A percentile compares a stretch with the other conserved stretches of the same genome.
These are phyloP conservation scores for Biston stratarius DNA, from an alignment of 2,888 invertebrate genomes.

Conservation along the genomic window DNA sequence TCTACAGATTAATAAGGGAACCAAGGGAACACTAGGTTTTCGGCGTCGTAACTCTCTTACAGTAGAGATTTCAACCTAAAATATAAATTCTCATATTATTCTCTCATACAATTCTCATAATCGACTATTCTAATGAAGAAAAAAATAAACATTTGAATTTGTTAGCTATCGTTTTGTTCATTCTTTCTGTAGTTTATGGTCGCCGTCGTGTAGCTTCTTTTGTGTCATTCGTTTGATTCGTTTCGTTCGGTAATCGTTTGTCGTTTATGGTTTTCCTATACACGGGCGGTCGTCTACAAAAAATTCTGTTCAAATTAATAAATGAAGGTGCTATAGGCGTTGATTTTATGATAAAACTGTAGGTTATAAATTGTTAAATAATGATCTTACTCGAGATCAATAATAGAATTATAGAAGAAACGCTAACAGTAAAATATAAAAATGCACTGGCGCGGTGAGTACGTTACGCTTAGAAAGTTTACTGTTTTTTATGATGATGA, in stretches of 20 bases:
- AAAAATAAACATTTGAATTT: too few species aligned
- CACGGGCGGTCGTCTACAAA: conserved; percentile 80
- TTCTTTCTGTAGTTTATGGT: conserved; percentile 31
- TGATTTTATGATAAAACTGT: conserved; percentile 84
- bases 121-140: too few species aligned
- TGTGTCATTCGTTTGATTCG: conserved; percentile 13
- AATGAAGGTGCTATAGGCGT: conserved; percentile 86
- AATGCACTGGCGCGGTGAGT: conserved; percentile 98
- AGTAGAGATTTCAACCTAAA: conserved; percentile 1
- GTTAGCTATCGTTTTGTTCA: conserved; percentile 1
- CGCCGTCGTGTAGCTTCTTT: conserved; percentile 3
- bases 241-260: conserved; percentile 57
- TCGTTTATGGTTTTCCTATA: conserved; percentile 74
- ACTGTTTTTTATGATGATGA: conserved; percentile 71
- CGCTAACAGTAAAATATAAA: conserved; percentile 97
- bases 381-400: conserved; percentile 99
- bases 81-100: neutral
- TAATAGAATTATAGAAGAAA: conserved; percentile 99
- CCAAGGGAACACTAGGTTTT: too few species aligned
- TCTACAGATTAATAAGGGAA: conserved; percentile 19
- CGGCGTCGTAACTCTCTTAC: neutral
- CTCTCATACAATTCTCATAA: too few species aligned
- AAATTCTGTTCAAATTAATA: conserved; percentile 80
- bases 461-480: conserved; percentile 85
- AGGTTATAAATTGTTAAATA: conserved; percentile 85